phyloP scores from a whole-genome alignment of 2,888 invertebrate genomes.

The Lumbricus terrestris region DNA sequence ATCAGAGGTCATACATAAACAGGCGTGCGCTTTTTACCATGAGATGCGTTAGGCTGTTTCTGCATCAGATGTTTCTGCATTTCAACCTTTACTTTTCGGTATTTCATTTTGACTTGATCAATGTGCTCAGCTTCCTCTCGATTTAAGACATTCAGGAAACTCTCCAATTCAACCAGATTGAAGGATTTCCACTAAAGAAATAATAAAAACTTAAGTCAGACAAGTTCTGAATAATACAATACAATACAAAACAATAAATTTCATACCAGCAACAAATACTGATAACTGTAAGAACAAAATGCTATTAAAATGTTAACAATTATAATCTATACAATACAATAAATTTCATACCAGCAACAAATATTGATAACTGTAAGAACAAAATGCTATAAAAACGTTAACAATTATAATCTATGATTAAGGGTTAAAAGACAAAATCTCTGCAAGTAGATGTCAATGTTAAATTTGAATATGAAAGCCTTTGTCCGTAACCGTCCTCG shows the following conservation, averaged over 20 bases:
- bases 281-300: not conserved
- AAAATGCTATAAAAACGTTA: no score
- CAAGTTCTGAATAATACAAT: not conserved
- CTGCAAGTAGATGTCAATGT: not conserved
- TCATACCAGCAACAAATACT: not conserved
- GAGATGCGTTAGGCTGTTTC: not conserved
- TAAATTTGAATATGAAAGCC: not conserved
- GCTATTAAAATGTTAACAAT: no score
- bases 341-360: no score
- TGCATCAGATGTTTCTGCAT: not conserved
- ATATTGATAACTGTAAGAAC: no score
- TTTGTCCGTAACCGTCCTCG: no score
- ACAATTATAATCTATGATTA: no score
- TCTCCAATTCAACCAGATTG: conserved; percentile 64
- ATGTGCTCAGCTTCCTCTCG: conserved; percentile 63
- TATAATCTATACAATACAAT: no score
- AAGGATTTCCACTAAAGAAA: conserved; percentile 63
- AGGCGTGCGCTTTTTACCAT: not conserved
- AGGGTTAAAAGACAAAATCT: not conserved
- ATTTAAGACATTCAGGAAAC: conserved; percentile 64
- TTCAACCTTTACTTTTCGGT: not conserved
- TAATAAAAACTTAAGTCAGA: not conserved
- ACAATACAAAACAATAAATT: no score
- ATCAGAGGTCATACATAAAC: conserved; percentile 5
- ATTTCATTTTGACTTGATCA: conserved; percentile 54